Percentiles rank a stretch among this genome's conserved stretches.
Conservation (phyloP, 2,888 invertebrate species). For the Cacoxenus indagator region DNA sequence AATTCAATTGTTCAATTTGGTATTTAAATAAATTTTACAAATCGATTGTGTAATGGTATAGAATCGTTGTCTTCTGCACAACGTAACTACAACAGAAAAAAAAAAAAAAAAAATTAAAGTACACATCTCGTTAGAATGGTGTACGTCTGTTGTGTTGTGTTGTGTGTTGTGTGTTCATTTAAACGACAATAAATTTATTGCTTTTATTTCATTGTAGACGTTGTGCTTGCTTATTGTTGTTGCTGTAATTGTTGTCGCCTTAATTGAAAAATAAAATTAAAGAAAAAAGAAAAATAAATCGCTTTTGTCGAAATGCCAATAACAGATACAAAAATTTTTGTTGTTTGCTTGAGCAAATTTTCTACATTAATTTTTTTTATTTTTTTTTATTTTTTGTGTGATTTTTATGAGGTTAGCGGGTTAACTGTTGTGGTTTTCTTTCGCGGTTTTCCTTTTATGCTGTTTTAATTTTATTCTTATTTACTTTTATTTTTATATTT, state of each 20-base stretch:
- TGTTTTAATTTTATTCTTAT: neutral
- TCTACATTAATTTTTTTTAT: neutral
- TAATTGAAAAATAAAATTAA: conserved; percentile 45
- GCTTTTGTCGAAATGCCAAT: conserved; percentile 19
- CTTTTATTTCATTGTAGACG: neutral
- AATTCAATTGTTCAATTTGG: conserved; percentile 39
- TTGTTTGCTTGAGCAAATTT: neutral
- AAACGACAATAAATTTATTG: conserved; percentile 42
- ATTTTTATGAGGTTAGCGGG: conserved; percentile 17
- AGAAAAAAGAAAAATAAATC: conserved; percentile 20
- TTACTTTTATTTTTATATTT: neutral
- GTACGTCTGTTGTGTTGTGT: no score
- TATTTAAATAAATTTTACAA: conserved; percentile 30
- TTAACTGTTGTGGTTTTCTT: neutral
- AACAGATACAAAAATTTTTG: conserved; percentile 9
- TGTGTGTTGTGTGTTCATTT: neutral
- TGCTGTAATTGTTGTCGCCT: conserved; percentile 36
- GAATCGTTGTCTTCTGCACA: neutral
- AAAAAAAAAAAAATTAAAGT: no score
- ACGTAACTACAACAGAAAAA: no score
- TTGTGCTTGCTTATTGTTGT: neutral
- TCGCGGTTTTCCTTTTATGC: neutral
- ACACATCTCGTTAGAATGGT: no score
- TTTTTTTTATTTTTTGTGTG: conserved; percentile 1
- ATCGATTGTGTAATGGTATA: conserved; percentile 44